Conservation (phyloP, 2,113 vertebrate species). For the Scopus umbretta region DNA sequence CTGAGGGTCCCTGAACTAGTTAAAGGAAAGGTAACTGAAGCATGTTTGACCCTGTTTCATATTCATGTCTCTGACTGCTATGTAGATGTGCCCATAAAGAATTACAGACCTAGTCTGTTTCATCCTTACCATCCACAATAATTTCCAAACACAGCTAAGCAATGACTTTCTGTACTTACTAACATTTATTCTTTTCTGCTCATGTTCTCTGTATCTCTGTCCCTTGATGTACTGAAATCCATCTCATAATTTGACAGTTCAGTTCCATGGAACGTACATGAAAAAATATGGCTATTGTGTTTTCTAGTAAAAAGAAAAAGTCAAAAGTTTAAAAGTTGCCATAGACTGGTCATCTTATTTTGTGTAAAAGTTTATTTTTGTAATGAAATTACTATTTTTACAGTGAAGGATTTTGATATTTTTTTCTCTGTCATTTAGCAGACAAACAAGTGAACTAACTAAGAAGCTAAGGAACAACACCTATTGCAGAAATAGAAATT, state of each 20-base stretch:
- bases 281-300: background rate
- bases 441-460: background rate
- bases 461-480: background rate
- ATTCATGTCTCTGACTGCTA: background rate
- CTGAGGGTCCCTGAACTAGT: background rate
- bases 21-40: background rate
- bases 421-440: background rate
- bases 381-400: background rate
- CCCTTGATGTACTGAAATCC: background rate
- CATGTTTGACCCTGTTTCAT: background rate
- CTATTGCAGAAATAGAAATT: background rate
- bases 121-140: background rate
- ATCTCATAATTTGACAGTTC: background rate
- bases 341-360: background rate
- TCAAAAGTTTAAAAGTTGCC: background rate
- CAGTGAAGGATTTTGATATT: background rate
- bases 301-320: background rate
- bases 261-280: background rate
- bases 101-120: background rate
- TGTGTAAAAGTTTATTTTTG: background rate
- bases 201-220: background rate
- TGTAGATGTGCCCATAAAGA: background rate
- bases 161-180: background rate
- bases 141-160: background rate
- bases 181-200: background rate